phyloP scores from a whole-genome alignment of 2,888 invertebrate species.

The Argyresthia albistria region DNA sequence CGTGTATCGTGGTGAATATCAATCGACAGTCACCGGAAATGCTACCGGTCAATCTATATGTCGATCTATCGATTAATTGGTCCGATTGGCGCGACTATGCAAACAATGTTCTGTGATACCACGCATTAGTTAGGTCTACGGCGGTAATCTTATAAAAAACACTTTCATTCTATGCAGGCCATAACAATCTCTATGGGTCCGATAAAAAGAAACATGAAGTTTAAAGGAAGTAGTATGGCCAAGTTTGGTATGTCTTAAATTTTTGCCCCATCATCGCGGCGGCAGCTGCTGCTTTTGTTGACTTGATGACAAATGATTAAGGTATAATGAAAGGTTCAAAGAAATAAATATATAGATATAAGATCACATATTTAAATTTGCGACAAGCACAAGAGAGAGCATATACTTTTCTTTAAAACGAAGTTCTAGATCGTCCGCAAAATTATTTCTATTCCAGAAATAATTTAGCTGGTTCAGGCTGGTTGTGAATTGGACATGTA shows the following conservation, averaged over 20 bases:
- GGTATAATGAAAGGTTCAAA: not conserved
- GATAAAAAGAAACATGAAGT: not conserved
- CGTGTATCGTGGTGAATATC: conserved; percentile 42
- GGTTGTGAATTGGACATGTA: no score
- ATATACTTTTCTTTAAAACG: no score
- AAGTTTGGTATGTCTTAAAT: conserved; percentile 9
- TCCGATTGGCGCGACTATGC: conserved; percentile 58
- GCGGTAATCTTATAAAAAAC: not conserved
- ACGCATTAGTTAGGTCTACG: conserved; percentile 13
- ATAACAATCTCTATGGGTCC: not conserved
- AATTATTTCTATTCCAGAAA: no score
- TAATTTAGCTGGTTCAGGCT: no score
- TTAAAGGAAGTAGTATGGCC: not conserved
- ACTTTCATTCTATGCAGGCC: not conserved
- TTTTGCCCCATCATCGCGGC: conserved; percentile 64
- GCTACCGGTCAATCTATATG: conserved; percentile 60
- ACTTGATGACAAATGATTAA: conserved; percentile 3
- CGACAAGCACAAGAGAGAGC: no score
- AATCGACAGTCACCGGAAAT: conserved; percentile 66
- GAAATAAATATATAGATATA: no score
- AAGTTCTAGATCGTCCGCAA: no score
- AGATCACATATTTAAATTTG: no score
- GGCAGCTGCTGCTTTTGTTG: conserved; percentile 37
- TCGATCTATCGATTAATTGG: conserved; percentile 68
- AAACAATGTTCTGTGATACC: conserved; percentile 48